Percentiles rank a stretch among this genome's conserved stretches.
phyloP scores from a whole-genome alignment of 1,140 invertebrate species.

The Pseudomyrmex concolor region DNA sequence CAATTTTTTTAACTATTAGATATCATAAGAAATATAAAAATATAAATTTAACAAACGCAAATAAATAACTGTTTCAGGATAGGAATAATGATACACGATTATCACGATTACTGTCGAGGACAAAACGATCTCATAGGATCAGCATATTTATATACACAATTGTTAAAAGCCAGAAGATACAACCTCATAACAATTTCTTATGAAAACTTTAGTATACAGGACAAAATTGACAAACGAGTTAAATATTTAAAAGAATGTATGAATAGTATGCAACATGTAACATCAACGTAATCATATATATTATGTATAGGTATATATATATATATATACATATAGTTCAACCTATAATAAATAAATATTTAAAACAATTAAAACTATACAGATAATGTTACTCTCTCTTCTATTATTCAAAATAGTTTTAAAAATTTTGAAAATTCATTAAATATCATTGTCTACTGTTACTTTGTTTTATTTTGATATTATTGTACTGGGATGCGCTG shows the following conservation, averaged over 20 bases:
- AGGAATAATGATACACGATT: slow-evolving; percentile 39
- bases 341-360: slow-evolving; percentile 46
- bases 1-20: neutral
- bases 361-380: slow-evolving; percentile 23
- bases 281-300: no score
- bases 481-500: neutral
- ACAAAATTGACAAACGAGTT: slow-evolving; percentile 9
- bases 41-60: neutral
- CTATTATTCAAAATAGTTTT: neutral
- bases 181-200: slow-evolving; percentile 29
- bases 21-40: neutral
- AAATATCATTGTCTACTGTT: neutral
- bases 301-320: no score
- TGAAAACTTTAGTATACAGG: slow-evolving; percentile 34
- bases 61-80: slow-evolving; percentile 31
- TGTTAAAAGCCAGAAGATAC: slow-evolving; percentile 45
- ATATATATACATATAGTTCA: neutral
- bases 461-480: slow-evolving; percentile 11
- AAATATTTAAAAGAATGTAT: slow-evolving; percentile 28
- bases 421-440: slow-evolving; percentile 15
- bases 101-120: slow-evolving; percentile 43
- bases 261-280: neutral
- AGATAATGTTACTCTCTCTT: neutral
- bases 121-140: slow-evolving; percentile 30
- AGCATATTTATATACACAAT: slow-evolving; percentile 26